Evolutionary conservation across 2,797 vertebrate genomes (phyloP).

Genomic region (Cichlasoma orientale): DNA sequence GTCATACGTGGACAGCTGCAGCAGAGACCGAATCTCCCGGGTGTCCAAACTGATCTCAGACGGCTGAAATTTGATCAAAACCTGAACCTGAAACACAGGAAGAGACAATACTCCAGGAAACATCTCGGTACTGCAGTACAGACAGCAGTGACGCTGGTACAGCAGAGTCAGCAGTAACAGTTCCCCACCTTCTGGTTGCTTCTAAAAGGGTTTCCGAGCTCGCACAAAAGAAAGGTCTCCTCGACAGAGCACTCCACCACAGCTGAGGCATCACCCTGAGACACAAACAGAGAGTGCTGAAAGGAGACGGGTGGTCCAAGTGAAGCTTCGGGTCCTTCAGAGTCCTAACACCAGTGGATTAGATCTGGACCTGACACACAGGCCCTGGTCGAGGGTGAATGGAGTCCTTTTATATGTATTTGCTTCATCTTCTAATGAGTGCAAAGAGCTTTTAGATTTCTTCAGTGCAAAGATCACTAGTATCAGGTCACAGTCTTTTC

Average conservation of each 20-base stretch:
- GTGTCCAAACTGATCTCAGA: conserved; percentile 81
- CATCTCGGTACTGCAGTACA: not conserved
- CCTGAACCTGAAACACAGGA: conserved; percentile 75
- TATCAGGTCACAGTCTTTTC: no score
- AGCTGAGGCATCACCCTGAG: conserved; percentile 25
- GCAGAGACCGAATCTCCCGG: conserved; percentile 70
- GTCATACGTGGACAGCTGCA: conserved; percentile 90
- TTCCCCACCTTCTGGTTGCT: conserved; percentile 76
- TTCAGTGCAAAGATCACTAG: no score
- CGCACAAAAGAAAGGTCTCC: conserved; percentile 76
- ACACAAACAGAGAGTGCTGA: conserved; percentile 9
- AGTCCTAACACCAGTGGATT: not conserved
- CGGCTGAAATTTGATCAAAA: conserved; percentile 85
- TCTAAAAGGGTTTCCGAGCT: conserved; percentile 90
- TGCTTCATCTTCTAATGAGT: no score
- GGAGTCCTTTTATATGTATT: no score
- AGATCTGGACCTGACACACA: no score
- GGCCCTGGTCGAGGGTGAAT: no score
- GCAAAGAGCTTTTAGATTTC: no score
- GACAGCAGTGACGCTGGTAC: no score
- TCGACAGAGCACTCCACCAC: conserved; percentile 43
- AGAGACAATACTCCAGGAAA: not conserved
- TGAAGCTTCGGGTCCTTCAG: not conserved
- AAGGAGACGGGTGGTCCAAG: not conserved
- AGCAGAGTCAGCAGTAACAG: not conserved